Conservation (phyloP, 2,113 vertebrate genomes). For the Hippocampus barbouri region DNA sequence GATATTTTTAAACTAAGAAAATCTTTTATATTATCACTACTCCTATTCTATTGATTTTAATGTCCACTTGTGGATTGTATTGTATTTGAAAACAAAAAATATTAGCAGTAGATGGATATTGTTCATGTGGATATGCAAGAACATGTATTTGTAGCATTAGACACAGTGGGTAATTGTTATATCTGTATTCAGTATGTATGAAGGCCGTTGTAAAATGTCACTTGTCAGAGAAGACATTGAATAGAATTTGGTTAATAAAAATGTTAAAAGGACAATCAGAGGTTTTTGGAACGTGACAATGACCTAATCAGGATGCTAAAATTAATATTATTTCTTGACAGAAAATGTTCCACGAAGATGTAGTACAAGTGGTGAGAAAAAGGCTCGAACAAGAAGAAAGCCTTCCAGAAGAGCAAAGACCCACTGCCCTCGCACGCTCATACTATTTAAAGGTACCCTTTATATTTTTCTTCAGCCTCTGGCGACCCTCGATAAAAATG, state of each 20-base stretch:
- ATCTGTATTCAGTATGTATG: background rate
- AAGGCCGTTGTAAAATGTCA: too few relatives aligned
- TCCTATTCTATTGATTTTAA: background rate
- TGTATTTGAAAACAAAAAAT: too few relatives aligned
- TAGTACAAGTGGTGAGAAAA: slow-evolving; percentile 71
- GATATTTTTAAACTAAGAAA: background rate
- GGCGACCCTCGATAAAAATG: background rate
- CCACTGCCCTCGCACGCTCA: slow-evolving; percentile 73
- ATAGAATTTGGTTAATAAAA: background rate
- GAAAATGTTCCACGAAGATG: slow-evolving; percentile 80
- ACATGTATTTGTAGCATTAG: too few relatives aligned
- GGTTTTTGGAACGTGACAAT: background rate
- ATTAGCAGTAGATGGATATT: too few relatives aligned
- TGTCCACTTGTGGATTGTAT: background rate
- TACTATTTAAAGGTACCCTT: slow-evolving; percentile 72
- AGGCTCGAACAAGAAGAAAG: slow-evolving; percentile 69
- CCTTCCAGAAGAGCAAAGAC: slow-evolving; percentile 69
- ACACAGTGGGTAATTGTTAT: background rate
- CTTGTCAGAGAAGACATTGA: background rate
- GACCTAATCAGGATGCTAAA: background rate
- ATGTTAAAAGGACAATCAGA: background rate
- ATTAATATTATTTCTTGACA: slow-evolving; percentile 21
- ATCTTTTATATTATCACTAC: background rate
- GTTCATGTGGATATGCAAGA: too few relatives aligned
- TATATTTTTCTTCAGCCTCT: background rate